phyloP scores from a whole-genome alignment of 2,888 invertebrate species.

The Drosophila algonquin region DNA sequence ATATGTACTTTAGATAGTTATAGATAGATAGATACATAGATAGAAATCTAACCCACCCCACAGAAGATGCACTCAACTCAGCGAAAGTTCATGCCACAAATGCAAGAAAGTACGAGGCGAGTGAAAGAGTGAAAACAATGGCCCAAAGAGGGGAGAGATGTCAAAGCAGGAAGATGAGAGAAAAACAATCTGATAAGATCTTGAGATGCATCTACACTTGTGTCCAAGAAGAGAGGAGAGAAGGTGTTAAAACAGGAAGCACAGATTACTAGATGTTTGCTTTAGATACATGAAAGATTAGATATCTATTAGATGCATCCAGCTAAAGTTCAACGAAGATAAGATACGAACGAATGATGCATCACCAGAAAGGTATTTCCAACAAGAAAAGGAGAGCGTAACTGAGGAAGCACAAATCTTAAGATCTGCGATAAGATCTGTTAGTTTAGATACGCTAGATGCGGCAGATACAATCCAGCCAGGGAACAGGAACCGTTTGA shows the following conservation, averaged over 20 bases:
- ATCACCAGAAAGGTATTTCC: neutral
- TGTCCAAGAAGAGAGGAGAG: constrained; percentile 8
- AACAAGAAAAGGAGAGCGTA: neutral
- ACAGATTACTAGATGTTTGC: constrained; percentile 23
- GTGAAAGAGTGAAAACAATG: neutral
- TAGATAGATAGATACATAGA: neutral
- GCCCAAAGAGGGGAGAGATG: neutral
- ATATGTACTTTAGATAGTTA: constrained; percentile 10
- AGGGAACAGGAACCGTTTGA: constrained; percentile 2
- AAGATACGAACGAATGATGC: constrained; percentile 9
- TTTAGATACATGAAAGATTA: neutral
- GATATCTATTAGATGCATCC: neutral
- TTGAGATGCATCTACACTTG: neutral
- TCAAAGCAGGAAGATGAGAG: neutral
- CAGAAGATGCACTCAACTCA: neutral
- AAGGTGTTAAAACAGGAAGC: constrained; percentile 40
- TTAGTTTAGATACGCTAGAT: neutral
- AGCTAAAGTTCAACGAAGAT: constrained; percentile 32
- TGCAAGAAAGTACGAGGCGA: constrained; percentile 4
- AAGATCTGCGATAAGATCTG: neutral
- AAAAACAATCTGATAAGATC: neutral
- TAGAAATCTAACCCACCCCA: neutral
- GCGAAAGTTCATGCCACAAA: too few relatives aligned
- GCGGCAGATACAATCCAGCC: too few relatives aligned
- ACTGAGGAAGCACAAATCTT: neutral